phyloP scores from a whole-genome alignment of 2,888 invertebrate species.

The Endotricha flammealis region DNA sequence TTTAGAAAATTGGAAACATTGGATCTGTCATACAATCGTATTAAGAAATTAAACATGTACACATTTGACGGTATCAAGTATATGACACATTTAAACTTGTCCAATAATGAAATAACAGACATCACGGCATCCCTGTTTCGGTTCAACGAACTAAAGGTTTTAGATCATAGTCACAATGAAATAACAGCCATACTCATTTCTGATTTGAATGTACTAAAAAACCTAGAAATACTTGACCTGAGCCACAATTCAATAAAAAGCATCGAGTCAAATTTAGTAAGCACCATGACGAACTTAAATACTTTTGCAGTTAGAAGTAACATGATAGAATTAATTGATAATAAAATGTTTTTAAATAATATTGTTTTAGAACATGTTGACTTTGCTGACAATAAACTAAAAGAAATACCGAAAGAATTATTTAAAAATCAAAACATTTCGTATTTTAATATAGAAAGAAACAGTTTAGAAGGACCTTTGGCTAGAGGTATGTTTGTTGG shows the following conservation, averaged over 20 bases:
- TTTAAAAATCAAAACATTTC: conserved; percentile 41
- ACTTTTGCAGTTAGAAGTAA: conserved; percentile 40
- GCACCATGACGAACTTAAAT: conserved; percentile 26
- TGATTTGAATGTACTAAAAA: conserved; percentile 38
- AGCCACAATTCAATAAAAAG: conserved; percentile 35
- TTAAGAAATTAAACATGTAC: conserved; percentile 29
- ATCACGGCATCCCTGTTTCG: conserved; percentile 44
- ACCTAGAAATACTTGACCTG: conserved; percentile 35
- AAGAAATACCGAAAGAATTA: conserved; percentile 34
- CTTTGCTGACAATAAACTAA: conserved; percentile 44
- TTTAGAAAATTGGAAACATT: conserved; percentile 34
- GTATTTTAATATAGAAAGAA: conserved; percentile 36
- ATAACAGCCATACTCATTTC: conserved; percentile 28
- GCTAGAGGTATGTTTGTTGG: conserved; percentile 48
- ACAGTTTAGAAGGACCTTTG: conserved; percentile 40
- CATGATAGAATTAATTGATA: conserved; percentile 29
- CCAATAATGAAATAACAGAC: conserved; percentile 39
- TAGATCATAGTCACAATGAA: conserved; percentile 42
- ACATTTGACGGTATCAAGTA: conserved; percentile 49
- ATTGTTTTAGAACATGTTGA: conserved; percentile 29
- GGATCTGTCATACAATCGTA: conserved; percentile 47
- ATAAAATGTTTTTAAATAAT: conserved; percentile 29
- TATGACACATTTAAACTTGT: conserved; percentile 37
- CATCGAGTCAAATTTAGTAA: conserved; percentile 33
- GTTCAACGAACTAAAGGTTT: conserved; percentile 34